Conservation (phyloP, 2,113 vertebrate genomes). For the Pelusios castaneus region DNA sequence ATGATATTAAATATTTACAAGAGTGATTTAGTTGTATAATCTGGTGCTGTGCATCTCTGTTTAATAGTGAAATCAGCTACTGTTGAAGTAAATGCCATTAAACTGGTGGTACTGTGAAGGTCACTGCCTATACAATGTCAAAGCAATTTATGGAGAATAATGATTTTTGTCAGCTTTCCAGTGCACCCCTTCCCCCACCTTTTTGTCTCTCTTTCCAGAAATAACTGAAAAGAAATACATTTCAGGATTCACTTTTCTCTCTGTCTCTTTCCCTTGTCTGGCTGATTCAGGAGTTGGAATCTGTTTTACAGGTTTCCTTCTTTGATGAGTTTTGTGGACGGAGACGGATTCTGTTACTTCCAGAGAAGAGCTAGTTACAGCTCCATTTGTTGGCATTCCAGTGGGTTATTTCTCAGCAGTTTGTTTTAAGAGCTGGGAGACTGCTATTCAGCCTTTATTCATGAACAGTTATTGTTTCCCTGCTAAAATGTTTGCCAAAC, state of each 20-base stretch:
- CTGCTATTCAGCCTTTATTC: neutral
- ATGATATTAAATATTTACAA: constrained; percentile 84
- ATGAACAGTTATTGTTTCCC: constrained; percentile 7
- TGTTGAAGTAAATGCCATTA: constrained; percentile 77
- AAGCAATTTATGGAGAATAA: constrained; percentile 75
- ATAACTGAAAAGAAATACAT: constrained; percentile 63
- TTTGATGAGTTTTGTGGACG: constrained; percentile 19
- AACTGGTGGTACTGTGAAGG: constrained; percentile 73
- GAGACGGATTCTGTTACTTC: constrained; percentile 22
- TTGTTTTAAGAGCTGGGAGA: constrained; percentile 38
- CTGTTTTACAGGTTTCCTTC: constrained; percentile 36
- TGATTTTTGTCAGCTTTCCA: constrained; percentile 76
- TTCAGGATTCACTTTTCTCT: constrained; percentile 51
- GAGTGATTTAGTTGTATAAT: constrained; percentile 83
- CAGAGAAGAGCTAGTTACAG: constrained; percentile 4
- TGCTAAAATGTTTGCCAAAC: neutral
- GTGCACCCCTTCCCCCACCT: constrained; percentile 25
- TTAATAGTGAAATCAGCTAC: constrained; percentile 80
- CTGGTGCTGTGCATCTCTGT: constrained; percentile 69
- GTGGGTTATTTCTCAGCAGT: constrained; percentile 30
- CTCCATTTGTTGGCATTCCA: constrained; percentile 24
- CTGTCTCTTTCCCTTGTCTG: constrained; percentile 33
- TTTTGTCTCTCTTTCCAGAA: constrained; percentile 68
- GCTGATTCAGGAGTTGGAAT: constrained; percentile 28
- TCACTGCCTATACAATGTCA: constrained; percentile 76